phyloP scores from a whole-genome alignment of 2,888 invertebrate species.

The Rosalia funebris region DNA sequence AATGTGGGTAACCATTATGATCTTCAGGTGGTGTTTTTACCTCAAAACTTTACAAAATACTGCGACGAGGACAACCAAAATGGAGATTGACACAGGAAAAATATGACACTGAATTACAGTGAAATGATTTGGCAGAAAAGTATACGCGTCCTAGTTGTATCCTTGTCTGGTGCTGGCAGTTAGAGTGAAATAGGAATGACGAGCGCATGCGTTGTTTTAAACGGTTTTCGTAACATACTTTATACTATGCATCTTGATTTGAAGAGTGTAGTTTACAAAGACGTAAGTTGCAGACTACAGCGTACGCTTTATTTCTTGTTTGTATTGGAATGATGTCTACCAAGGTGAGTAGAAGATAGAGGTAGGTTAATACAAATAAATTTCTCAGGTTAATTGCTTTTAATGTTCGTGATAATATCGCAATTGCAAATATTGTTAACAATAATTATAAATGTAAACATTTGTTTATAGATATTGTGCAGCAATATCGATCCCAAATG shows the following conservation, averaged over 20 bases:
- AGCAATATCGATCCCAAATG: no score
- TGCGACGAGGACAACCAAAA: slow-evolving; percentile 27
- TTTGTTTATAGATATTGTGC: no score
- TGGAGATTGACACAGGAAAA: slow-evolving; percentile 23
- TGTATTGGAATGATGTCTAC: background rate
- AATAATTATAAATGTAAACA: no score
- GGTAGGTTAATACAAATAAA: slow-evolving; percentile 1
- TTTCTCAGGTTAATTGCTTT: background rate
- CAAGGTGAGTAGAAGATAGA: slow-evolving; percentile 4
- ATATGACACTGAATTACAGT: slow-evolving; percentile 30
- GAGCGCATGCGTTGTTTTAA: slow-evolving; percentile 16
- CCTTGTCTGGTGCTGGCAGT: slow-evolving; percentile 3
- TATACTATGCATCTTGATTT: background rate
- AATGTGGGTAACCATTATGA: slow-evolving; percentile 67
- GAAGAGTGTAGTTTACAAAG: background rate
- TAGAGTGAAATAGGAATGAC: slow-evolving; percentile 12
- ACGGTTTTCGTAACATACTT: background rate
- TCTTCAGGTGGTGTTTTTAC: slow-evolving; percentile 10
- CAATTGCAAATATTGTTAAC: no score
- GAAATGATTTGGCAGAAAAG: slow-evolving; percentile 25
- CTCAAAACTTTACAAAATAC: slow-evolving; percentile 29
- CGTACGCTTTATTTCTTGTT: background rate
- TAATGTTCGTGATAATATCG: background rate
- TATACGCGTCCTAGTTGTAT: slow-evolving; percentile 22
- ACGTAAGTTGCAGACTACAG: slow-evolving; percentile 8